Evolutionary conservation across 2,797 vertebrate genomes (phyloP).

Genomic region (Zonotrichia albicollis): DNA sequence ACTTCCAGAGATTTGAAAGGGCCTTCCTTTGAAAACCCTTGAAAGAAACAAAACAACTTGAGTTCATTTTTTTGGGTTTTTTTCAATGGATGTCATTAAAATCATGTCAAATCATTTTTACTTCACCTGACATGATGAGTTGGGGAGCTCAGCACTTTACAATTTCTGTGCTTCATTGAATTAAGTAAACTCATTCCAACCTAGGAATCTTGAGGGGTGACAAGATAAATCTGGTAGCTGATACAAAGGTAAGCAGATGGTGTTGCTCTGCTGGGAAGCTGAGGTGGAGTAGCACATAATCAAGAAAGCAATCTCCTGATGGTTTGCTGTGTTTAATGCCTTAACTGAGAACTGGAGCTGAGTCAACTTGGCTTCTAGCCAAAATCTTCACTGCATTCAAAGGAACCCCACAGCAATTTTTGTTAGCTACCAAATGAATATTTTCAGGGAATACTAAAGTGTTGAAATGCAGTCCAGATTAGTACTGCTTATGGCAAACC

Average conservation of each 20-base stretch:
- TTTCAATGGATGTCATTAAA: neutral
- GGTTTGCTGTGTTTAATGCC: conserved; percentile 39
- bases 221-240: conserved; percentile 7
- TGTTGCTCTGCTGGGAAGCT: neutral
- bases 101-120: neutral
- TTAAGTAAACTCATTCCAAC: neutral
- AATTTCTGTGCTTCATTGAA: neutral
- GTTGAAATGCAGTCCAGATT: neutral
- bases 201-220: neutral
- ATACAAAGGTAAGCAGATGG: conserved; percentile 31
- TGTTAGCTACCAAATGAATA: neutral
- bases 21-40: neutral
- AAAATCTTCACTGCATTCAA: neutral
- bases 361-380: neutral
- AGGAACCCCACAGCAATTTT: neutral
- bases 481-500: neutral
- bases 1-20: neutral
- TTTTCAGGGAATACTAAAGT: neutral
- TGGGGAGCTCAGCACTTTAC: neutral
- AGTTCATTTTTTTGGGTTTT: neutral
- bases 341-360: conserved; percentile 10
- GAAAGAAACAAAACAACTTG: neutral
- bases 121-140: neutral
- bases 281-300: conserved; percentile 29
- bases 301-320: conserved; percentile 39